These are phyloP conservation scores for Dastarcus helophoroides DNA, from an alignment of 2,888 invertebrate species.

Conservation along the genomic window DNA sequence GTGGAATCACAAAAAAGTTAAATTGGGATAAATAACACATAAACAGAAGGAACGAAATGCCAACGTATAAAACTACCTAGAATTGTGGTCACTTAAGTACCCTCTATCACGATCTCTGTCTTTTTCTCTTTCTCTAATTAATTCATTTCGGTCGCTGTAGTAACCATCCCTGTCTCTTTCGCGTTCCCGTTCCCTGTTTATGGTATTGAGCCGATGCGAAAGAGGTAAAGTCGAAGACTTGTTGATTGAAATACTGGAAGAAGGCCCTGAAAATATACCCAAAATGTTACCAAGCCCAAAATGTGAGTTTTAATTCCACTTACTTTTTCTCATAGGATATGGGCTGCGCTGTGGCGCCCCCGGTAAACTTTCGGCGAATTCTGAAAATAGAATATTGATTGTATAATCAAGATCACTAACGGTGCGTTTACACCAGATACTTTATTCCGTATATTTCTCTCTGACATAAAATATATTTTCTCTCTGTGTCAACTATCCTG, in stretches of 20 bases:
- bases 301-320: conserved; percentile 47
- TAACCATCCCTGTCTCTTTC: conserved; percentile 68
- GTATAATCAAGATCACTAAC: too few relatives aligned
- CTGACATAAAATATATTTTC: too few relatives aligned
- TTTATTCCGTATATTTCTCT: too few relatives aligned
- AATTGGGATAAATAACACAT: too few relatives aligned
- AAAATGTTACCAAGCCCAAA: background rate
- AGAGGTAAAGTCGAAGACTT: conserved; percentile 75
- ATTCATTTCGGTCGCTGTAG: conserved; percentile 80
- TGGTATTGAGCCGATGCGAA: conserved; percentile 57
- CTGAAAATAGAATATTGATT: conserved; percentile 45
- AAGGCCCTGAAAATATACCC: conserved; percentile 37
- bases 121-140: conserved; percentile 64
- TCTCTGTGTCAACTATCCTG: too few relatives aligned
- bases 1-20: too few relatives aligned
- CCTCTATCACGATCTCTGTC: conserved; percentile 53
- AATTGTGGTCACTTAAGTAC: conserved; percentile 71
- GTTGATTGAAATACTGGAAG: conserved; percentile 57
- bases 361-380: conserved; percentile 79
- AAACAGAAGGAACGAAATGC: too few relatives aligned
- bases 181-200: conserved; percentile 45
- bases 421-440: too few relatives aligned
- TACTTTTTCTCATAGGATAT: conserved; percentile 74
- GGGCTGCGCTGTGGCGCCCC: conserved; percentile 77
- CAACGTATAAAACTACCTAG: too few relatives aligned